Evolutionary conservation across 1,140 invertebrate genomes (phyloP).

Genomic region (Drosophila funebris): DNA sequence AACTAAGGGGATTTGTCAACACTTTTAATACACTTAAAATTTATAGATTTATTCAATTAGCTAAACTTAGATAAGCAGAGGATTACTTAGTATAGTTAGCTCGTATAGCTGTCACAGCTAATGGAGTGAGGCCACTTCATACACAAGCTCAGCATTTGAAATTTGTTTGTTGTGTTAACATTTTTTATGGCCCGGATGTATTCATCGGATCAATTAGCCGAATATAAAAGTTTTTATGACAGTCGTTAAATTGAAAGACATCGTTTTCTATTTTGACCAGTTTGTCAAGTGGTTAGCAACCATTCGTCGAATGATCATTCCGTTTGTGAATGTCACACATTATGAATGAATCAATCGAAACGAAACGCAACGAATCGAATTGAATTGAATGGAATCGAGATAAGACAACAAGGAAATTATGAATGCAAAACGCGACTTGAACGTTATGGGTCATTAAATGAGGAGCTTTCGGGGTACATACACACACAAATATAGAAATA

Average conservation of each 20-base stretch:
- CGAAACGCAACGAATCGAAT: constrained; percentile 38
- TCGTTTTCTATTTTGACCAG: constrained; percentile 48
- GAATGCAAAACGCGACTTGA: constrained; percentile 45
- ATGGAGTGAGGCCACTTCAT: background rate
- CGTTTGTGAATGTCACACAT: constrained; percentile 49
- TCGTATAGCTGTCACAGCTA: background rate
- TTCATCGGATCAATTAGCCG: constrained; percentile 59
- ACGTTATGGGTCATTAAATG: constrained; percentile 74
- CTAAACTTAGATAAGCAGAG: background rate
- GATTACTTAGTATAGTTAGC: background rate
- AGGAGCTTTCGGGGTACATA: constrained; percentile 44
- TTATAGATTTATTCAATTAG: background rate
- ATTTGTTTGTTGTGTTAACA: constrained; percentile 33
- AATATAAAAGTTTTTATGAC: constrained; percentile 60
- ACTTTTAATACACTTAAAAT: background rate
- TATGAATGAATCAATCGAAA: constrained; percentile 48
- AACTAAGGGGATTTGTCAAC: too few relatives aligned
- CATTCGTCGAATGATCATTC: constrained; percentile 11
- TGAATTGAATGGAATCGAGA: too few relatives aligned
- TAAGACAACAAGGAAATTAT: constrained; percentile 30
- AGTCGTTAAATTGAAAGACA: constrained; percentile 56
- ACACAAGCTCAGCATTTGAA: background rate
- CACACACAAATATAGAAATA: constrained; percentile 1
- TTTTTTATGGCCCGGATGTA: constrained; percentile 63
- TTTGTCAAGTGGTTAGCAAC: constrained; percentile 18